A percentile compares a stretch with the other conserved stretches of the same genome.
These are phyloP conservation scores for Dolichallabes microphthalmus DNA, from an alignment of 2,113 vertebrate species.

Conservation along the genomic window DNA sequence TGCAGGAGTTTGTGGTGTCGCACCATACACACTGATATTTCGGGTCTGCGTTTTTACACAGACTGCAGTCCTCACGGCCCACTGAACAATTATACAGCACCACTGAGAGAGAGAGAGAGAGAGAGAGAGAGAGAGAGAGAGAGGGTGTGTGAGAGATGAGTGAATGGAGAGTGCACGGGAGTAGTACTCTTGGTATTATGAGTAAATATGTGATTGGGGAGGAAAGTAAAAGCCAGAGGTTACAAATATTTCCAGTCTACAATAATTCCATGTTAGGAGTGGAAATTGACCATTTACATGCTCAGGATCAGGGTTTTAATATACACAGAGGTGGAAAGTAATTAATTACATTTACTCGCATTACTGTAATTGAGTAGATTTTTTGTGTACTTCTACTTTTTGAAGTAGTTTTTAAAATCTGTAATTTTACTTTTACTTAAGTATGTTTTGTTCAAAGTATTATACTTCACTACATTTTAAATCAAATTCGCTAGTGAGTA, in stretches of 20 bases:
- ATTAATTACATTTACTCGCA: too few species aligned
- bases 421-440: too few species aligned
- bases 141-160: neutral
- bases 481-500: too few species aligned
- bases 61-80: conserved; percentile 87
- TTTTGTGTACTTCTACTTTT: too few species aligned
- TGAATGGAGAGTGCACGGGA: neutral
- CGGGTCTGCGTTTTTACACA: conserved; percentile 79
- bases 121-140: neutral
- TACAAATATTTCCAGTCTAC: neutral
- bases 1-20: conserved; percentile 67
- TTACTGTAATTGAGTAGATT: too few species aligned
- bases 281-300: neutral
- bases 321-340: too few species aligned
- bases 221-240: neutral
- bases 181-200: neutral
- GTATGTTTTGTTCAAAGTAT: too few species aligned
- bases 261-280: neutral
- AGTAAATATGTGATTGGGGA: neutral
- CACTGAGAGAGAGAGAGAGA: conserved; percentile 69
- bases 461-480: too few species aligned
- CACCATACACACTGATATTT: conserved; percentile 89
- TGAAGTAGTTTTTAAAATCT: too few species aligned
- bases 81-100: conserved; percentile 92
- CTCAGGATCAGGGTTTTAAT: too few species aligned